A percentile compares a stretch with the other conserved stretches of the same genome.
These are phyloP conservation scores for Cryptus armator DNA, from an alignment of 2,888 invertebrate species.

Conservation along the genomic window DNA sequence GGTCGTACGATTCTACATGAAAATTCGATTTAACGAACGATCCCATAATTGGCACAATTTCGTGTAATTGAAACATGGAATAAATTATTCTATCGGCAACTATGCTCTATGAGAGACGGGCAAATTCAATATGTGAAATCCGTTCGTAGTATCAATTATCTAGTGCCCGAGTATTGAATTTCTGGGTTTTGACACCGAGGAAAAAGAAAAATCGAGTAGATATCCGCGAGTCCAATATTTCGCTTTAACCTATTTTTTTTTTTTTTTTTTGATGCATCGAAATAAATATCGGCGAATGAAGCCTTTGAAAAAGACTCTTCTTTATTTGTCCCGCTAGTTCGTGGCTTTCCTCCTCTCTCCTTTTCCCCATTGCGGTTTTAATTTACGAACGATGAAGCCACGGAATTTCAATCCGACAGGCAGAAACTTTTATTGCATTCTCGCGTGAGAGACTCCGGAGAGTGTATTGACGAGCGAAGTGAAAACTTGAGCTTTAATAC, in stretches of 20 bases:
- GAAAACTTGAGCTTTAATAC: background rate
- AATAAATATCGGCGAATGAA: background rate
- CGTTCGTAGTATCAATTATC: background rate
- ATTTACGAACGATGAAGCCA: conserved; percentile 15
- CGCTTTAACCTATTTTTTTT: background rate
- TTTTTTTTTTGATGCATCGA: background rate
- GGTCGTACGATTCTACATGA: conserved; percentile 1
- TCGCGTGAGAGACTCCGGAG: background rate
- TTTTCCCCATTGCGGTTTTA: background rate
- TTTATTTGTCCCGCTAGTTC: background rate
- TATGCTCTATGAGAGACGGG: background rate
- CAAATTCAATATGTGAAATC: conserved; percentile 9
- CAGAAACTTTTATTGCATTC: background rate
- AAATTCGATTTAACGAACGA: conserved; percentile 23
- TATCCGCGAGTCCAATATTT: background rate
- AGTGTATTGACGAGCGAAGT: background rate
- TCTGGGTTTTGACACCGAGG: background rate
- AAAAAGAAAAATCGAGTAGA: background rate
- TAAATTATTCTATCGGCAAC: conserved; percentile 2
- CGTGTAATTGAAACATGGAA: conserved; percentile 13
- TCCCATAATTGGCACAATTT: conserved; percentile 9
- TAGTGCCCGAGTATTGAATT: background rate
- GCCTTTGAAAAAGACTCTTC: background rate
- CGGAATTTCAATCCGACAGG: background rate
- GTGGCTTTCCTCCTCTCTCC: background rate